Base-by-base conservation (phyloP, 2,888 invertebrate species). In the Loripinus fragilis region DNA sequence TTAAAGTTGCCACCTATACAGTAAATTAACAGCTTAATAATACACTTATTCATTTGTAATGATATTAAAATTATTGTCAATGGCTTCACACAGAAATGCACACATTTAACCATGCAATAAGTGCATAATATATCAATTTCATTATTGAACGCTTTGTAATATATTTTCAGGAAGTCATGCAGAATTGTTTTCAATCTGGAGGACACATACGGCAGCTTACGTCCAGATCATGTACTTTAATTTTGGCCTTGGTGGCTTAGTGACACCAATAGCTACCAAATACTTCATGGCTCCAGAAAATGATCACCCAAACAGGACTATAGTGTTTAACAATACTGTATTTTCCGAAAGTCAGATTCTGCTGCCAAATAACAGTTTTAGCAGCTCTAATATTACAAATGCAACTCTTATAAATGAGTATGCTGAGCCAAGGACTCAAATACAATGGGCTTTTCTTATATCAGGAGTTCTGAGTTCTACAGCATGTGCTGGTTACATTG, bases 141-240 rank as follows among this genome's bases (percentile, higher is more conserved):
- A n/a, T n/a, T n/a, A n/a, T n/a, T n/a, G n/a, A n/a, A n/a, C n/a
- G n/a, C n/a, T n/a, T n/a, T n/a, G 38, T 38, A 38, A 8, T 38
- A 8, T 12, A 38, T 17, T 75, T 73, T 28, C 48, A 66, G 85
- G 92, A 45, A 89, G 91, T 30, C 91, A 93, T 23, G 90, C 91
- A 3, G 81, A 90, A 12, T 38, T 83, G 28, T 72, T 83, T 23
- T 52, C 78, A 17, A 72, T 77, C 10, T 83, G 85, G 83, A 45
- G 68, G 3, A 60, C 48, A 5, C 81, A 85, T 33, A 84, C 81
- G 1, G 80, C 81, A 33, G 76, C 82, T 20, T 85, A 82, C 72
- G 77, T 87, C 55, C 87, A 87, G 69, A 77, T 82, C 42, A 80
- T 85, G 15, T 84, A 86, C 73, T 82, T 83, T 25, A 73, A 80